Evolutionary conservation across 2,113 vertebrate genomes (phyloP).

Genomic region (Cephalopholis sonnerati): DNA sequence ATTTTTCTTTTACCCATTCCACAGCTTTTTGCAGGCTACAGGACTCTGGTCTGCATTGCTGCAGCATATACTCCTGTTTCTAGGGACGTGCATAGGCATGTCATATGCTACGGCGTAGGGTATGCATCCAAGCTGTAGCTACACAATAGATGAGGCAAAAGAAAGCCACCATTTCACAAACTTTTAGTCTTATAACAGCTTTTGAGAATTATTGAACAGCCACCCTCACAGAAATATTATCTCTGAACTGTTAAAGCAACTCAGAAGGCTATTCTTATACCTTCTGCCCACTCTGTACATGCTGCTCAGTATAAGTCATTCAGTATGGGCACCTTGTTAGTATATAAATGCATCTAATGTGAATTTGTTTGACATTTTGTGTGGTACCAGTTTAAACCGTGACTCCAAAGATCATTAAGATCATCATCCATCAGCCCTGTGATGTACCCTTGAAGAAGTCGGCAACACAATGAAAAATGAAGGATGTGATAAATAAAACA

Average conservation of each 20-base stretch:
- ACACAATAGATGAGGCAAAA: not conserved
- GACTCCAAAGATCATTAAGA: not conserved
- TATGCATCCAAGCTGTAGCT: too few relatives aligned
- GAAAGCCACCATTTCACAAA: not conserved
- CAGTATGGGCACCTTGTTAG: not conserved
- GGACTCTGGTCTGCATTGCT: too few relatives aligned
- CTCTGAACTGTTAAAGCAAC: not conserved
- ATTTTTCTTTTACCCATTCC: too few relatives aligned
- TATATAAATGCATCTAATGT: not conserved
- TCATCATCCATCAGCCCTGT: not conserved
- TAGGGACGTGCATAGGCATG: too few relatives aligned
- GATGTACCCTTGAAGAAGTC: conserved; percentile 4
- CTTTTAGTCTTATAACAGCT: not conserved
- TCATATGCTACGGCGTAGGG: too few relatives aligned
- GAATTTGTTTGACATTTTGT: conserved; percentile 1
- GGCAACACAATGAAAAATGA: conserved; percentile 33
- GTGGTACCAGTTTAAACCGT: not conserved
- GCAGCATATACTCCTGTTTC: too few relatives aligned
- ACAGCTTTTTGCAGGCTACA: too few relatives aligned
- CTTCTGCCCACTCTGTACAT: not conserved
- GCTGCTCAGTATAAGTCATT: not conserved
- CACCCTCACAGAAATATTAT: not conserved
- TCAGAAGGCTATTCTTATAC: not conserved
- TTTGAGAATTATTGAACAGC: not conserved
- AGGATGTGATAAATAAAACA: conserved; percentile 5